Evolutionary conservation across 2,797 vertebrate species (phyloP).

Genomic region (Psittacula derbiana): DNA sequence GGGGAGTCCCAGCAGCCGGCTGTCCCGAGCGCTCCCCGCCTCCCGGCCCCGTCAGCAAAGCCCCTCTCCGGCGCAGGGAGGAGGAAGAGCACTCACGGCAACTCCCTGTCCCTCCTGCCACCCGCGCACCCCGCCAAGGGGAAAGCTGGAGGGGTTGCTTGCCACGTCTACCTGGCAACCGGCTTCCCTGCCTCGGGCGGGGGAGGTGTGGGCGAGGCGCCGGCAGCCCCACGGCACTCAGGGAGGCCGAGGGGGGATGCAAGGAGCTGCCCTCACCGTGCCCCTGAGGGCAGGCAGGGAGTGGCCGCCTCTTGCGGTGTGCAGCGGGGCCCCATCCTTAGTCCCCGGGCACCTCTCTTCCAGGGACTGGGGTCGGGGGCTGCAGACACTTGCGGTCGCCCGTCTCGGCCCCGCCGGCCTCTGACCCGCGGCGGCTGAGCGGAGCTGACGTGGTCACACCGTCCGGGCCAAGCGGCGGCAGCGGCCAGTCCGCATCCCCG

Average conservation of each 20-base stretch:
- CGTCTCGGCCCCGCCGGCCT: background rate
- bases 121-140: background rate
- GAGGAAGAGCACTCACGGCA: background rate
- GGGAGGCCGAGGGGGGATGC: background rate
- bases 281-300: background rate
- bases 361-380: background rate
- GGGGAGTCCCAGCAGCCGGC: background rate
- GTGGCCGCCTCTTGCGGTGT: background rate
- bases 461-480: background rate
- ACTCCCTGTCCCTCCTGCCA: background rate
- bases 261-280: background rate
- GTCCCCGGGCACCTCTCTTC: background rate
- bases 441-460: slow-evolving; percentile 30
- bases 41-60: no score
- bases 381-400: background rate
- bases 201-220: background rate
- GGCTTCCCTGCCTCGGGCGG: background rate
- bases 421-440: background rate
- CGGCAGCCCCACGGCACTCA: background rate
- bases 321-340: background rate
- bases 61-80: background rate
- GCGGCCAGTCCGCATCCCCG: background rate
- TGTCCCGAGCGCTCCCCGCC: background rate
- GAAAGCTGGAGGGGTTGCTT: background rate
- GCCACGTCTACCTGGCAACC: slow-evolving; percentile 9